Evolutionary conservation across 2,888 invertebrate species (phyloP).

Genomic region (Parelbella ahira): DNA sequence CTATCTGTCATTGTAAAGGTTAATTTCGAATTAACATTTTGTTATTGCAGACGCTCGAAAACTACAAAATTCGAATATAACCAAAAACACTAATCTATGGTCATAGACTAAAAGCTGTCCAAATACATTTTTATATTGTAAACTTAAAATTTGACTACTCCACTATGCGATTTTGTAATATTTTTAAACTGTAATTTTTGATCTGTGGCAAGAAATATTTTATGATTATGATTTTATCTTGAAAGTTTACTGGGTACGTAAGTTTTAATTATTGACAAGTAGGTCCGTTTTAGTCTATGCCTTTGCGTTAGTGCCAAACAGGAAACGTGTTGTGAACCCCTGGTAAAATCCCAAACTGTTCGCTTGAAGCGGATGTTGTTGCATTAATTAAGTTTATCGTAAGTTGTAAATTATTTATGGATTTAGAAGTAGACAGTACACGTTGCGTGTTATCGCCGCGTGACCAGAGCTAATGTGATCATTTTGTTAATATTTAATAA

Average conservation of each 20-base stretch:
- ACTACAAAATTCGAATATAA: slow-evolving; percentile 19
- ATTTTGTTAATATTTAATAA: slow-evolving; percentile 44
- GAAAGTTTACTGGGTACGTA: too few relatives aligned
- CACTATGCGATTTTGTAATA: background rate
- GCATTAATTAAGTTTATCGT: slow-evolving; percentile 45
- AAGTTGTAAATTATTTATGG: slow-evolving; percentile 53
- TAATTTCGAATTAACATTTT: slow-evolving; percentile 2
- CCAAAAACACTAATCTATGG: slow-evolving; percentile 13
- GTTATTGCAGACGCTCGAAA: slow-evolving; percentile 32
- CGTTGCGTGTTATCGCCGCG: slow-evolving; percentile 51
- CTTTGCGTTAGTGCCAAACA: slow-evolving; percentile 52
- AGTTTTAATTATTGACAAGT: background rate
- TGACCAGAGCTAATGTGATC: slow-evolving; percentile 65
- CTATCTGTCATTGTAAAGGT: background rate
- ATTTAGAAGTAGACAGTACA: slow-evolving; percentile 43
- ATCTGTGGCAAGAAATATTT: too few relatives aligned
- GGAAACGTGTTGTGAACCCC: slow-evolving; percentile 51
- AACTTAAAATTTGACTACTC: slow-evolving; percentile 14
- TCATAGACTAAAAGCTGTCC: slow-evolving; percentile 20
- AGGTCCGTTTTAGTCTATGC: slow-evolving; percentile 40
- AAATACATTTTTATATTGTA: background rate
- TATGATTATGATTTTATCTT: too few relatives aligned
- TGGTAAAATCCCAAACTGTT: slow-evolving; percentile 45
- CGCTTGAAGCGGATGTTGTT: slow-evolving; percentile 62
- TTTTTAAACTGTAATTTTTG: too few relatives aligned